A percentile compares a stretch with the other conserved stretches of the same genome.
phyloP scores from a whole-genome alignment of 1,140 invertebrate species.

The Drosophila novamexicana region DNA sequence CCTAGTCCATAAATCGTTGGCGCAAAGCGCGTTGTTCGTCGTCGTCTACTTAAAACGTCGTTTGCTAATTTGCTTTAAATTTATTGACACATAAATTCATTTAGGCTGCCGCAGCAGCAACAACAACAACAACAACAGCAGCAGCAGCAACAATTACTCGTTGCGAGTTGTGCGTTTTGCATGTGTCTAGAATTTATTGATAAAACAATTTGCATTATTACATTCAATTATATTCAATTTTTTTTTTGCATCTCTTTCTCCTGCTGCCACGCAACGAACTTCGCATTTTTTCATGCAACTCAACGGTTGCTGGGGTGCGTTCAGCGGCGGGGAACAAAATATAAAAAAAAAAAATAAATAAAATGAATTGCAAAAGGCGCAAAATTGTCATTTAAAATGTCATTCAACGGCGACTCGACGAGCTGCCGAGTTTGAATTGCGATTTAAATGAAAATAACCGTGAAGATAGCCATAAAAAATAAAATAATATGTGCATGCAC shows the following conservation, averaged over 20 bases:
- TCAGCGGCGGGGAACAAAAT: not conserved
- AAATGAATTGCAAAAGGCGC: conserved; percentile 60
- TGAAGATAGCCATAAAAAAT: conserved; percentile 76
- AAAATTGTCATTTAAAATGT: conserved; percentile 82
- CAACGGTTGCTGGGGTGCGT: conserved; percentile 4
- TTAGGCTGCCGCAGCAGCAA: conserved; percentile 41
- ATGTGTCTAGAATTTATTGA: conserved; percentile 79
- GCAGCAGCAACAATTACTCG: conserved; percentile 55
- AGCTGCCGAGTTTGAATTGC: conserved; percentile 67
- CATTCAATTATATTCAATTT: conserved; percentile 68
- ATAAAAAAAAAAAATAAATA: not conserved
- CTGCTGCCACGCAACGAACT: conserved; percentile 3
- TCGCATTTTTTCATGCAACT: conserved; percentile 13
- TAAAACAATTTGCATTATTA: conserved; percentile 82
- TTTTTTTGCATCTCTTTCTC: not conserved
- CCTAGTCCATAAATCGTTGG: conserved; percentile 69
- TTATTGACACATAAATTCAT: conserved; percentile 82
- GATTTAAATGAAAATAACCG: conserved; percentile 82
- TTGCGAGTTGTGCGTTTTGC: conserved; percentile 43
- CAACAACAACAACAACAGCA: conserved; percentile 5
- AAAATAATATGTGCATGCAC: conserved; percentile 43
- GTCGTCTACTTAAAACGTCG: conserved; percentile 74
- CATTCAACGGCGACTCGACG: conserved; percentile 53
- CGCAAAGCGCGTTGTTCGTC: conserved; percentile 46
- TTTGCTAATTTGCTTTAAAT: conserved; percentile 80